A percentile compares a stretch with the other conserved stretches of the same genome.
Conservation (phyloP, 2,888 invertebrate species). For the Priapulus caudatus region DNA sequence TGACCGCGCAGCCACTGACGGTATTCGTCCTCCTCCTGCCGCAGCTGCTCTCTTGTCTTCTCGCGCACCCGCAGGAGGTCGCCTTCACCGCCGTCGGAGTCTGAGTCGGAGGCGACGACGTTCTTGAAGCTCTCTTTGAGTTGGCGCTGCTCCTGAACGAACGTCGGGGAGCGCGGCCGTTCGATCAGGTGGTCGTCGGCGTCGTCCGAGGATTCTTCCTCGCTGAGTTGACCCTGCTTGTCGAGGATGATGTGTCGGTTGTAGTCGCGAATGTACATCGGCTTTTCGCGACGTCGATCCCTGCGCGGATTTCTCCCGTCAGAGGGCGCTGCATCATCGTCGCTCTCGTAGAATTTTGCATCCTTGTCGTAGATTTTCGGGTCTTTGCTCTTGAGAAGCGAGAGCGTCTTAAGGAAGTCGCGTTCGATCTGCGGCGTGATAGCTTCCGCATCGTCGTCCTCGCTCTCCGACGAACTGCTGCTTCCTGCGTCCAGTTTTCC, state of each 20-base stretch:
- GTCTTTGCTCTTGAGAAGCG: slow-evolving; percentile 73
- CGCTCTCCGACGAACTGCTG: slow-evolving; percentile 36
- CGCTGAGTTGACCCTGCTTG: slow-evolving; percentile 47
- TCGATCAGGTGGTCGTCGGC: too few relatives aligned
- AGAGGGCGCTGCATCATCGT: slow-evolving; percentile 9
- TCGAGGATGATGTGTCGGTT: slow-evolving; percentile 61
- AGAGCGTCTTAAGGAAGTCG: slow-evolving; percentile 72
- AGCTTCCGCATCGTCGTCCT: slow-evolving; percentile 39
- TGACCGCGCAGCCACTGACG: slow-evolving; percentile 67
- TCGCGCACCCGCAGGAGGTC: slow-evolving; percentile 34
- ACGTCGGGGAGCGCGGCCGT: slow-evolving; percentile 41
- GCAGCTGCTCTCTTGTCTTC: slow-evolving; percentile 34
- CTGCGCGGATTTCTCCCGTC: slow-evolving; percentile 3
- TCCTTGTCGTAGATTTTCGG: slow-evolving; percentile 72
- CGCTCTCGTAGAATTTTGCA: slow-evolving; percentile 52
- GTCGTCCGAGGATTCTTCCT: slow-evolving; percentile 34
- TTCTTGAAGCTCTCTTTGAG: slow-evolving; percentile 52
- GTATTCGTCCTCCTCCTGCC: slow-evolving; percentile 48
- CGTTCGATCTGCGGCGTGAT: slow-evolving; percentile 59
- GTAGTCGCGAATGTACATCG: slow-evolving; percentile 61
- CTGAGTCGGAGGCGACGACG: slow-evolving; percentile 30
- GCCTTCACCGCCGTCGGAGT: slow-evolving; percentile 34
- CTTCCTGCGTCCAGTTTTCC: too few relatives aligned
- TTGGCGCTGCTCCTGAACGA: slow-evolving; percentile 53
- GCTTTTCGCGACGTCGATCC: slow-evolving; percentile 41